Percentiles rank a stretch among this genome's conserved stretches.
Conservation (phyloP, 2,888 invertebrate species). For the Tipula confusa region DNA sequence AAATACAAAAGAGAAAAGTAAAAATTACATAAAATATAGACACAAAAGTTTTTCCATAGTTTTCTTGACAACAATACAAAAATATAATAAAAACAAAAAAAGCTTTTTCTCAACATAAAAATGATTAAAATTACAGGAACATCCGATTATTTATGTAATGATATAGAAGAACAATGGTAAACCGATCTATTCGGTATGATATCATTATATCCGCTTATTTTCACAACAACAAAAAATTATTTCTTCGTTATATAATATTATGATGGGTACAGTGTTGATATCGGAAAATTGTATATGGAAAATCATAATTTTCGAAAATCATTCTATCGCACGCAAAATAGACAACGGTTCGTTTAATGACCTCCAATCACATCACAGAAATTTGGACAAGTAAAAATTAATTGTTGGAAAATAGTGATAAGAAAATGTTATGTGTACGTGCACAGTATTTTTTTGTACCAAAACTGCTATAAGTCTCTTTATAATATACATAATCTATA, state of each 20-base stretch:
- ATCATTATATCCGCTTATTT: background rate
- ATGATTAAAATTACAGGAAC: constrained; percentile 8
- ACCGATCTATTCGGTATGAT: background rate
- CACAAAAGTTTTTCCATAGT: background rate
- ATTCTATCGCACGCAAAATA: background rate
- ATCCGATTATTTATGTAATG: background rate
- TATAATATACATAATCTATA: background rate
- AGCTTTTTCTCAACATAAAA: background rate
- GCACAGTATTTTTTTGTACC: background rate
- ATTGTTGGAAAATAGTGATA: background rate
- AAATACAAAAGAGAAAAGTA: too few species aligned
- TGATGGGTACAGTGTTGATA: background rate
- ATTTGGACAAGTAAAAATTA: constrained; percentile 16
- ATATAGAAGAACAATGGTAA: background rate
- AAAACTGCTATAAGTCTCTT: background rate
- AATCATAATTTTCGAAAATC: background rate
- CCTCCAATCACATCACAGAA: background rate
- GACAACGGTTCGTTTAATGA: background rate
- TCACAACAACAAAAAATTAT: background rate
- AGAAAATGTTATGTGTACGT: background rate
- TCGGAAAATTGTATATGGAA: background rate
- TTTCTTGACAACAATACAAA: constrained; percentile 7
- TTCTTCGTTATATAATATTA: too few species aligned
- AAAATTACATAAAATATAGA: background rate
- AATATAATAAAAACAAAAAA: background rate